Evolutionary conservation across 2,113 vertebrate species (phyloP).

Genomic region (Tichodroma muraria): DNA sequence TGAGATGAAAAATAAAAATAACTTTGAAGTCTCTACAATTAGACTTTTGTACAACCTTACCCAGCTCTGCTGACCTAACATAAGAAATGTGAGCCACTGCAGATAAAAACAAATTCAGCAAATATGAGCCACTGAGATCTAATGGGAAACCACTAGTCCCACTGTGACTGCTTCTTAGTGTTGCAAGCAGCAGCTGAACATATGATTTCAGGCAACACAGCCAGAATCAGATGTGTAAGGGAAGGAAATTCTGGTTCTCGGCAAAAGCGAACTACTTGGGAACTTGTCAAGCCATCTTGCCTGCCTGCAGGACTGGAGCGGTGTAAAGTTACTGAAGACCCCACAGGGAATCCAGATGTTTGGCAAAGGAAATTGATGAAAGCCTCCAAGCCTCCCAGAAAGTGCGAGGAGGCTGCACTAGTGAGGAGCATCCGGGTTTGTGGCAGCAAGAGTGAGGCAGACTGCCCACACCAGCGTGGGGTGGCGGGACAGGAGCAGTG

Average conservation of each 20-base stretch:
- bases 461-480: fast-evolving
- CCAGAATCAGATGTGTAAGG: not conserved
- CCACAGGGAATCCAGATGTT: not conserved
- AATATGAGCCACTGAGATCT: not conserved
- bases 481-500: not conserved
- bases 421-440: too few relatives aligned
- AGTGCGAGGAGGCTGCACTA: not conserved
- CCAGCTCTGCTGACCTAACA: not conserved
- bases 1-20: not conserved
- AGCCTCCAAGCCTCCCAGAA: not conserved
- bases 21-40: not conserved
- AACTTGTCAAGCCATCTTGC: not conserved
- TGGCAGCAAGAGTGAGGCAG: not conserved
- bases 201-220: not conserved
- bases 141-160: not conserved
- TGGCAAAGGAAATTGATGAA: not conserved
- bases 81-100: not conserved
- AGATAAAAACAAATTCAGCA: not conserved
- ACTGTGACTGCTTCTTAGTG: not conserved
- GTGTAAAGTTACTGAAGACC: not conserved
- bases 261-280: not conserved
- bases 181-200: not conserved
- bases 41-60: not conserved
- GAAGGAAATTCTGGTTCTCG: not conserved
- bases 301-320: not conserved